A percentile compares a stretch with the other conserved stretches of the same genome.
These are phyloP conservation scores for Lordiphosa andalusiaca DNA, from an alignment of 2,888 invertebrate genomes.

Conservation along the genomic window DNA sequence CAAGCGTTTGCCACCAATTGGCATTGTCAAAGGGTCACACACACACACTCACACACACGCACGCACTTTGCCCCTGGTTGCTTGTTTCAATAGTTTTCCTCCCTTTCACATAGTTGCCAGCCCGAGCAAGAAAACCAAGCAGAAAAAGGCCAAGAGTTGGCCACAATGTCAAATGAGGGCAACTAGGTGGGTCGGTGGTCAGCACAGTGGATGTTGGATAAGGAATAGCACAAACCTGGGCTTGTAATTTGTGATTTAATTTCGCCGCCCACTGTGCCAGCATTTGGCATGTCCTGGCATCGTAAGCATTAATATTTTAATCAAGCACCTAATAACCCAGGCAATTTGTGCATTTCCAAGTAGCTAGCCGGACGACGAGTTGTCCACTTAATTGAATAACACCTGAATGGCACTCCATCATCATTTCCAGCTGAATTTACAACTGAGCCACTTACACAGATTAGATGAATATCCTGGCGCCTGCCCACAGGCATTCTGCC, in stretches of 20 bases:
- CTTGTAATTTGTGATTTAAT: too few species aligned
- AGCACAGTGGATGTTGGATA: neutral
- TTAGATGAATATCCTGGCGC: conserved; percentile 24
- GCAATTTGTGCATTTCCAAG: conserved; percentile 25
- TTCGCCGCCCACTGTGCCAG: neutral
- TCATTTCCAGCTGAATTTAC: conserved; percentile 16
- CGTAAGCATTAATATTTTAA: conserved; percentile 51
- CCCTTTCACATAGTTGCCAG: conserved; percentile 50
- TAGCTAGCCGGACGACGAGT: neutral
- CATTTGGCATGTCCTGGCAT: conserved; percentile 12
- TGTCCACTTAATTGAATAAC: conserved; percentile 55
- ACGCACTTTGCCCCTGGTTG: conserved; percentile 7
- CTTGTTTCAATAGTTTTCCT: conserved; percentile 18
- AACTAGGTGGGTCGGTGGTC: neutral
- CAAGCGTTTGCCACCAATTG: conserved; percentile 65
- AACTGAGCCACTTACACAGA: conserved; percentile 49
- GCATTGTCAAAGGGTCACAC: conserved; percentile 54
- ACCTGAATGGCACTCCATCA: conserved; percentile 54
- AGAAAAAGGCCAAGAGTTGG: conserved; percentile 6
- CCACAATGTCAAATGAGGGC: neutral
- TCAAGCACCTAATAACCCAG: conserved; percentile 36
- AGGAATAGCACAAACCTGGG: too few species aligned
- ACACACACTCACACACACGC: conserved; percentile 13
- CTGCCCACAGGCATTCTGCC: conserved; percentile 10
- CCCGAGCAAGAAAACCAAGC: neutral